A percentile compares a stretch with the other conserved stretches of the same genome.
phyloP scores from a whole-genome alignment of 1,140 invertebrate genomes.

The Drosophila leontia region DNA sequence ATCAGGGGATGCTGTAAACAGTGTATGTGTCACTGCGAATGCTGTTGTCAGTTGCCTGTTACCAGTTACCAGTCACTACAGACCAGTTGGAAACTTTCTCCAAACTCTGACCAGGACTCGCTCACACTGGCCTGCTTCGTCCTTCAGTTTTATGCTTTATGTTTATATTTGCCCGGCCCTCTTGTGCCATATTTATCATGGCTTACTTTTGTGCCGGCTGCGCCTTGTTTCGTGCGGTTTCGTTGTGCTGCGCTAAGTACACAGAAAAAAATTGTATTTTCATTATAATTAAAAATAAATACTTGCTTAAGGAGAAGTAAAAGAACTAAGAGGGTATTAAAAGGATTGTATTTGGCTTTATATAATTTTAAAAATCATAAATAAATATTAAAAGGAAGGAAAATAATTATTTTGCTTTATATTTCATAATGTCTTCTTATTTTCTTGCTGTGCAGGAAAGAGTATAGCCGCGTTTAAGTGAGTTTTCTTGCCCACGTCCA shows the following conservation, averaged over 20 bases:
- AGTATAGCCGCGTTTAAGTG: conserved; percentile 20
- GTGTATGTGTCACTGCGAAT: conserved; percentile 44
- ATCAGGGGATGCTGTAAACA: conserved; percentile 17
- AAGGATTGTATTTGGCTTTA: background rate
- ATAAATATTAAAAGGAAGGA: fast-evolving
- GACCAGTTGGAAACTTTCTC: conserved; percentile 33
- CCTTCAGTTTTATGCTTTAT: conserved; percentile 64
- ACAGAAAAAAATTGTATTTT: background rate
- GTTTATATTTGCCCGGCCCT: conserved; percentile 37
- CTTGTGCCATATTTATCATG: conserved; percentile 69
- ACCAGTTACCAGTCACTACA: conserved; percentile 18
- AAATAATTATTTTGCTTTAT: background rate
- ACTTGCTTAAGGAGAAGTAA: background rate
- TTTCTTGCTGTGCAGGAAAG: background rate
- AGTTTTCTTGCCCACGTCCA: conserved; percentile 35
- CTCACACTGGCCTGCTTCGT: conserved; percentile 10
- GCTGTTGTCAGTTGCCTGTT: conserved; percentile 36
- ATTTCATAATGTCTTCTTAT: no score
- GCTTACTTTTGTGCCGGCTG: conserved; percentile 61
- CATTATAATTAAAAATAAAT: background rate
- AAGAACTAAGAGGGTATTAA: background rate
- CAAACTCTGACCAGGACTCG: conserved; percentile 27
- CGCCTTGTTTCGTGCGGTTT: conserved; percentile 36
- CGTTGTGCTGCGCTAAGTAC: conserved; percentile 10
- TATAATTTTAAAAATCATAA: background rate